phyloP scores from a whole-genome alignment of 1,140 invertebrate genomes.

The Drosophila azteca region DNA sequence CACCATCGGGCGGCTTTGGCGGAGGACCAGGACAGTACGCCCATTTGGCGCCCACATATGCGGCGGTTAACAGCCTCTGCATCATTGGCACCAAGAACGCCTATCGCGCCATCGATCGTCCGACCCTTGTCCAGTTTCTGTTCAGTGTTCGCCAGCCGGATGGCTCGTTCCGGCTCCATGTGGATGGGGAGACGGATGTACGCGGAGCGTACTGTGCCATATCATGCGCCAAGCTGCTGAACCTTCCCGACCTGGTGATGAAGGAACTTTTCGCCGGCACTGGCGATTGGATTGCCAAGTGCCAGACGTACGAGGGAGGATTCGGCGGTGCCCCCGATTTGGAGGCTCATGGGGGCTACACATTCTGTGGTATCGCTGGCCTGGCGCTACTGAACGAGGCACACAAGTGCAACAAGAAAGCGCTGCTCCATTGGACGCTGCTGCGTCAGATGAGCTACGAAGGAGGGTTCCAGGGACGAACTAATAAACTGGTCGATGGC shows the following conservation, averaged over 20 bases:
- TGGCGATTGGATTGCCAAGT: constrained; percentile 95
- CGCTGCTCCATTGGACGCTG: constrained; percentile 93
- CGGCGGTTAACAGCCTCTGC: constrained; percentile 95
- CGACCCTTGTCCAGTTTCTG: constrained; percentile 90
- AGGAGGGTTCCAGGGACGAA: constrained; percentile 97
- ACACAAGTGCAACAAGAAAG: constrained; percentile 91
- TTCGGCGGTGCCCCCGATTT: constrained; percentile 97
- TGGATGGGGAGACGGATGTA: constrained; percentile 97
- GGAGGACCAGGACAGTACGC: constrained; percentile 96
- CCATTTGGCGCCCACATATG: constrained; percentile 98
- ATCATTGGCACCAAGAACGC: constrained; percentile 95
- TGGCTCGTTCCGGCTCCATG: constrained; percentile 96
- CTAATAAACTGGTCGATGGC: constrained; percentile 99
- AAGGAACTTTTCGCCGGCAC: constrained; percentile 92
- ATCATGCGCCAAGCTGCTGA: constrained; percentile 94
- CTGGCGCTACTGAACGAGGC: constrained; percentile 92
- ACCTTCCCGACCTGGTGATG: constrained; percentile 87
- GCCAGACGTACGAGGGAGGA: constrained; percentile 99
- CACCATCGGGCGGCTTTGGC: constrained; percentile 94
- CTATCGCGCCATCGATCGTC: constrained; percentile 92
- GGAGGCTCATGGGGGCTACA: constrained; percentile 99
- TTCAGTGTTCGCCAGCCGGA: constrained; percentile 90
- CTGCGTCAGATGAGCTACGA: constrained; percentile 95
- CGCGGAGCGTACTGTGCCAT: constrained; percentile 98
- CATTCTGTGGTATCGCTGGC: constrained; percentile 97